phyloP scores from a whole-genome alignment of 1,140 invertebrate species.

The Spodoptera frugiperda region DNA sequence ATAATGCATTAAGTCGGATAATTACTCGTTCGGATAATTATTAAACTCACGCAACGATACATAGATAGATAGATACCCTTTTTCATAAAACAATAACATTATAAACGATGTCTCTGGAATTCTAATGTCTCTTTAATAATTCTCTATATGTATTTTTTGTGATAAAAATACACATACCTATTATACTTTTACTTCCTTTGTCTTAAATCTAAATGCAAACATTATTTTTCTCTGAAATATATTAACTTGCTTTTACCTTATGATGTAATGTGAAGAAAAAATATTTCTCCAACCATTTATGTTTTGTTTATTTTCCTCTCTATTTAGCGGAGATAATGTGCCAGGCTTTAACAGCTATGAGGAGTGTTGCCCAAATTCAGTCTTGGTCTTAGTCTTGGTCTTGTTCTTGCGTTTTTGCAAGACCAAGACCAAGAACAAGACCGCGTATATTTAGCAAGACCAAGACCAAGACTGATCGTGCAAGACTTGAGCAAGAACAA shows the following conservation, averaged over 20 bases:
- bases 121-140: background rate
- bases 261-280: background rate
- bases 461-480: too few species aligned
- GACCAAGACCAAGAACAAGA: too few species aligned
- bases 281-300: background rate
- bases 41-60: constrained; percentile 2
- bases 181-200: background rate
- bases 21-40: background rate
- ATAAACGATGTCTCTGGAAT: background rate
- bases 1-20: background rate
- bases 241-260: constrained; percentile 12
- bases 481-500: too few species aligned
- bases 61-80: background rate
- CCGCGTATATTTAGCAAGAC: too few species aligned
- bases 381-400: too few species aligned
- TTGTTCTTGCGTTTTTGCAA: too few species aligned
- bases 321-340: too few species aligned
- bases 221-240: background rate
- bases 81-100: constrained; percentile 1
- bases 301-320: too few species aligned
- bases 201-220: constrained; percentile 20
- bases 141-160: constrained; percentile 9
- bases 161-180: background rate
- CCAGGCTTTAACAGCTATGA: too few species aligned
- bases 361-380: too few species aligned